A percentile compares a stretch with the other conserved stretches of the same genome.
Conservation (phyloP, 2,888 invertebrate genomes). For the Watsonalla cultraria region DNA sequence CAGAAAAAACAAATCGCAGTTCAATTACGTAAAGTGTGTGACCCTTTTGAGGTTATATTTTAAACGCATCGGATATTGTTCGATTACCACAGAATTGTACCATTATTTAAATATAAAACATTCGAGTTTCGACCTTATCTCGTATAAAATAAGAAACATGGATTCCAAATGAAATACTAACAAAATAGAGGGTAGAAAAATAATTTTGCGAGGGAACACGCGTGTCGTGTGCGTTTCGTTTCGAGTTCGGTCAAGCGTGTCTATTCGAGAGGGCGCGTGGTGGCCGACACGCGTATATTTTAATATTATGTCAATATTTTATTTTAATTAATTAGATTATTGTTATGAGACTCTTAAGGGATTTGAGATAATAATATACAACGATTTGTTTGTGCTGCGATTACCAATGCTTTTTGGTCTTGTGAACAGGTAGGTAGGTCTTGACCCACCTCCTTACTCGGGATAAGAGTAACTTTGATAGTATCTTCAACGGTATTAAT, state of each 20-base stretch:
- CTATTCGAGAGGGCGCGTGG: constrained; percentile 53
- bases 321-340: constrained; percentile 55
- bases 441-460: no score
- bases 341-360: constrained; percentile 21
- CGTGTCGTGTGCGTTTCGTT: constrained; percentile 39
- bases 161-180: not conserved
- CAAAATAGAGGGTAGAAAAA: constrained; percentile 17
- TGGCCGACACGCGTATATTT: constrained; percentile 59
- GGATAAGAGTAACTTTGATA: no score
- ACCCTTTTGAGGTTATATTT: constrained; percentile 52
- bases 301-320: constrained; percentile 43
- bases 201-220: constrained; percentile 47
- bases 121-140: constrained; percentile 23
- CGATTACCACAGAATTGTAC: no score
- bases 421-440: no score
- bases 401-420: no score
- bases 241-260: constrained; percentile 50
- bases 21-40: constrained; percentile 56
- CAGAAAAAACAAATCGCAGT: constrained; percentile 53
- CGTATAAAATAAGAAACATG: constrained; percentile 8
- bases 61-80: constrained; percentile 41
- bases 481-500: no score
- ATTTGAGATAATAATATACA: not conserved
- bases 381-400: not conserved
- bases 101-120: no score